These are phyloP conservation scores for Zhengitettix transpicula DNA, from an alignment of 2,888 invertebrate species.

Conservation along the genomic window DNA sequence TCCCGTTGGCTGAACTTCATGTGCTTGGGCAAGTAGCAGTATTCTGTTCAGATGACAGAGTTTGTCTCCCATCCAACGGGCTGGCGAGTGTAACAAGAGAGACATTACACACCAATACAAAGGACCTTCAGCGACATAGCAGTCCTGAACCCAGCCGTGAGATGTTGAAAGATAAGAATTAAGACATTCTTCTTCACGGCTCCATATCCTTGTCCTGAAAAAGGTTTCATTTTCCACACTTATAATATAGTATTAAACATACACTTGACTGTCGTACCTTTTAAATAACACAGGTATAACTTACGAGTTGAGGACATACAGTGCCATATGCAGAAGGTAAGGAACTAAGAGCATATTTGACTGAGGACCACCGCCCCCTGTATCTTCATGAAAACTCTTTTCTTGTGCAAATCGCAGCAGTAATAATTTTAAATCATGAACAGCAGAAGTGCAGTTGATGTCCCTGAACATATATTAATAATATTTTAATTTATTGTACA, in stretches of 20 bases:
- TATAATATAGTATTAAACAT: too few relatives aligned
- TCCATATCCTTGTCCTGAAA: conserved; percentile 48
- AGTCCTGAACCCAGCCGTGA: conserved; percentile 53
- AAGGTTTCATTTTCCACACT: background rate
- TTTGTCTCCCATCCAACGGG: conserved; percentile 57
- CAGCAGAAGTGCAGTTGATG: conserved; percentile 62
- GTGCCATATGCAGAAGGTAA: conserved; percentile 82
- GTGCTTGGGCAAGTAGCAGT: conserved; percentile 59
- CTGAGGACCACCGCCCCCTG: conserved; percentile 91
- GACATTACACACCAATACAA: conserved; percentile 75
- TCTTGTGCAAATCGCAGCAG: conserved; percentile 81
- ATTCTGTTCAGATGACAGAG: conserved; percentile 59
- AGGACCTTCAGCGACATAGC: conserved; percentile 82
- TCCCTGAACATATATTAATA: conserved; percentile 30
- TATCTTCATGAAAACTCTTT: conserved; percentile 92
- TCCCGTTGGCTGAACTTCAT: conserved; percentile 47
- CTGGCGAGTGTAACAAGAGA: conserved; percentile 58
- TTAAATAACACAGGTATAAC: background rate
- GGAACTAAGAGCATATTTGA: conserved; percentile 95
- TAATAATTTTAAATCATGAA: conserved; percentile 85
- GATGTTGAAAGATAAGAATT: conserved; percentile 50
- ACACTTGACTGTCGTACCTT: background rate
- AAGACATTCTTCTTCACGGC: conserved; percentile 64
- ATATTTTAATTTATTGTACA: background rate
- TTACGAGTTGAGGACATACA: conserved; percentile 77